These are phyloP conservation scores for Numenius phaeopus DNA, from an alignment of 2,797 vertebrate species.

Conservation along the genomic window DNA sequence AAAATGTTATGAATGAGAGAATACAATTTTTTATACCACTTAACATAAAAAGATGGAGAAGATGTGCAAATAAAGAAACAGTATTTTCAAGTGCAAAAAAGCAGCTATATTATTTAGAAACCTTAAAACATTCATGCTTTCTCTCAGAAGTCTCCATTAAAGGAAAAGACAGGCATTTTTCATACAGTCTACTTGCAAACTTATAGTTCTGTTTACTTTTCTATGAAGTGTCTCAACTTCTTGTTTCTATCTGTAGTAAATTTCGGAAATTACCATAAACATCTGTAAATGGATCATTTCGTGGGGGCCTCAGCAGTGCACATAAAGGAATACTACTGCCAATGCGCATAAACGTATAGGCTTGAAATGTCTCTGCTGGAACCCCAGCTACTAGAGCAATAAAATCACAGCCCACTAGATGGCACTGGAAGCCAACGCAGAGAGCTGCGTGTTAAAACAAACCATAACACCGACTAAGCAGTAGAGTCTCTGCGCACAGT, in stretches of 20 bases:
- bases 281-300: background rate
- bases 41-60: background rate
- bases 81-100: background rate
- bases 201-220: background rate
- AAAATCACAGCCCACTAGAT: conserved; percentile 30
- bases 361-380: background rate
- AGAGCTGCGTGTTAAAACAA: fast-evolving
- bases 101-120: background rate
- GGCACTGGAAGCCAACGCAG: conserved; percentile 22
- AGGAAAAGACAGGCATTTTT: background rate
- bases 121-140: fast-evolving
- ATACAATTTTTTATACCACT: background rate
- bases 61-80: background rate
- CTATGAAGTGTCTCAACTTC: background rate
- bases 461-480: fast-evolving
- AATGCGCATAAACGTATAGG: fast-evolving
- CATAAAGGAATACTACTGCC: background rate
- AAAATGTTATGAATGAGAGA: background rate
- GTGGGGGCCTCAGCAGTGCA: fast-evolving
- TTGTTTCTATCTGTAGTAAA: background rate
- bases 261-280: background rate
- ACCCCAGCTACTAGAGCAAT: background rate
- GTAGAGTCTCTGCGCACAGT: fast-evolving
- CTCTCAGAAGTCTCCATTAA: background rate
- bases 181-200: background rate